A percentile compares a stretch with the other conserved stretches of the same genome.
Evolutionary conservation across 2,797 vertebrate species (phyloP).

Genomic region (Muscicapa striata): DNA sequence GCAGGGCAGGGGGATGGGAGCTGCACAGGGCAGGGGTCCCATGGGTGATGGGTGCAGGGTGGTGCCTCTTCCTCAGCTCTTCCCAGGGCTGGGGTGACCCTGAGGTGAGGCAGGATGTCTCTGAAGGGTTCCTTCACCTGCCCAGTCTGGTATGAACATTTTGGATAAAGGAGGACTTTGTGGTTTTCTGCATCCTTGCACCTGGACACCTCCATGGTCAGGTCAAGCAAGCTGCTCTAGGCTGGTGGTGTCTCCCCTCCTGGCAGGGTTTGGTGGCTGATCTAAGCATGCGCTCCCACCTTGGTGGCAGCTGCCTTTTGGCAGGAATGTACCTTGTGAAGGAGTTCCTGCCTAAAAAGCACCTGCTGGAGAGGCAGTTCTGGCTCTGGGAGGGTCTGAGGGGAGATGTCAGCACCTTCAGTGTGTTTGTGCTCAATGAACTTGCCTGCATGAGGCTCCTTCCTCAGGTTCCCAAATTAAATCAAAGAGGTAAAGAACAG

Average conservation of each 20-base stretch:
- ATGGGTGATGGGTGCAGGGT: accelerated
- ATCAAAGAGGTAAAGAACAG: background rate
- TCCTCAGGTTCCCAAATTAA: background rate
- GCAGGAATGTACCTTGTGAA: background rate
- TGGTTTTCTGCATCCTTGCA: background rate
- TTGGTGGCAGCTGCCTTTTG: background rate
- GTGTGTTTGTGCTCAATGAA: background rate
- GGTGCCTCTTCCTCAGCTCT: background rate
- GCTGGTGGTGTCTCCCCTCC: background rate
- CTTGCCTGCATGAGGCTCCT: background rate
- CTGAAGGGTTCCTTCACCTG: background rate
- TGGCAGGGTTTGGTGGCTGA: background rate
- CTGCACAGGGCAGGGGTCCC: background rate
- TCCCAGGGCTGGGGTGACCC: background rate
- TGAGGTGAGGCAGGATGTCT: no score
- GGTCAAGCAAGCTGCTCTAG: background rate
- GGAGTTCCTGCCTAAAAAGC: background rate
- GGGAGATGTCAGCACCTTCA: background rate
- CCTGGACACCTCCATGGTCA: background rate
- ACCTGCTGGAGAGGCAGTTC: background rate
- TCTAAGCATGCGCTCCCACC: background rate
- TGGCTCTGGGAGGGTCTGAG: background rate
- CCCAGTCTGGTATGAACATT: background rate
- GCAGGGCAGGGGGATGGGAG: background rate
- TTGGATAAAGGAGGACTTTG: background rate